A percentile compares a stretch with the other conserved stretches of the same genome.
These are phyloP conservation scores for Drosophila tristis DNA, from an alignment of 1,140 invertebrate genomes.

Conservation along the genomic window DNA sequence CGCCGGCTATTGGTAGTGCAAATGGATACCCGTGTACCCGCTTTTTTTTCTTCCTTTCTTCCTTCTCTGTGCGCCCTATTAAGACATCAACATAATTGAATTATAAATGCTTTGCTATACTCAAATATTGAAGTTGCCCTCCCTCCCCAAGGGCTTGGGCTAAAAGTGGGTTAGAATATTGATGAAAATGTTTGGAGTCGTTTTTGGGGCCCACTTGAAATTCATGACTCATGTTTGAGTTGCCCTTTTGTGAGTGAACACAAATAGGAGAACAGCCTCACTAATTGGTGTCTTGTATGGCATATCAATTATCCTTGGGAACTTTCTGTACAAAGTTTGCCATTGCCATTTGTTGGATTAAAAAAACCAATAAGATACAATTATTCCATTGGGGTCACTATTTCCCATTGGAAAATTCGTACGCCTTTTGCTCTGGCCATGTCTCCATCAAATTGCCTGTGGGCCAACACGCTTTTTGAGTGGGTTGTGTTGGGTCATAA, in stretches of 20 bases:
- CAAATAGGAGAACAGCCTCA: no score
- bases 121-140: constrained; percentile 43
- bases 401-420: no score
- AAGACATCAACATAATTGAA: constrained; percentile 59
- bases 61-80: constrained; percentile 7
- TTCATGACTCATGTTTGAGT: constrained; percentile 7
- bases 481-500: constrained; percentile 15
- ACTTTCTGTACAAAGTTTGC: no score
- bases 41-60: background rate
- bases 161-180: background rate
- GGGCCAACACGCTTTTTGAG: background rate
- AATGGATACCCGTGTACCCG: background rate
- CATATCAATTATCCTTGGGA: background rate
- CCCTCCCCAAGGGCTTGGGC: background rate
- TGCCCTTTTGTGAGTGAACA: no score
- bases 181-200: background rate
- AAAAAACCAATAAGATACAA: no score
- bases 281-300: constrained; percentile 12
- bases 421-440: no score
- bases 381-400: no score
- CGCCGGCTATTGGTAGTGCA: constrained; percentile 26
- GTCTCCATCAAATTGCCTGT: constrained; percentile 1
- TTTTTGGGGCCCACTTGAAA: constrained; percentile 4
- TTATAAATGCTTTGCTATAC: constrained; percentile 52
- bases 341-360: no score